Percentiles rank a stretch among this genome's conserved stretches.
Conservation (phyloP, 2,888 invertebrate species). For the Adela reaumurella region DNA sequence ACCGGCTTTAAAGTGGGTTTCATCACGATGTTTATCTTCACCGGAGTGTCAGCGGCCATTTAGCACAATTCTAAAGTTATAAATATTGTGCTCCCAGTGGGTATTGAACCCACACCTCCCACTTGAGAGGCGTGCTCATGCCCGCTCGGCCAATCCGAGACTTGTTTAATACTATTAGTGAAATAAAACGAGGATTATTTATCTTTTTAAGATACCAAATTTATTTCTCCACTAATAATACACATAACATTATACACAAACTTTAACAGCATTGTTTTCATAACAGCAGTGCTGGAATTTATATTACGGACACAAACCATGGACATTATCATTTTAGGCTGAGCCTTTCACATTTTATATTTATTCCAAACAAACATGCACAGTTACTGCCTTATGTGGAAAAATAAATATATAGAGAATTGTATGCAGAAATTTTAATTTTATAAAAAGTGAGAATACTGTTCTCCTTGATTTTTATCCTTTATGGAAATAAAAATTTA, state of each 20-base stretch:
- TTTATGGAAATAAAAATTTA: too few species aligned
- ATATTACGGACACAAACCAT: not conserved
- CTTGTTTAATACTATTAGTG: too few species aligned
- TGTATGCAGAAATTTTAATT: not conserved
- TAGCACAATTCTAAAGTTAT: too few species aligned
- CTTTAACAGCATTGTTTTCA: not conserved
- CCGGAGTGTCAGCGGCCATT: too few species aligned
- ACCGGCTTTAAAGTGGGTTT: too few species aligned
- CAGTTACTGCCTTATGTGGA: not conserved
- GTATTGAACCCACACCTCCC: too few species aligned
- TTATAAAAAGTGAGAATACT: not conserved
- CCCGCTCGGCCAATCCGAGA: too few species aligned
- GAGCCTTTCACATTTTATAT: not conserved
- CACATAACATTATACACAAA: not conserved
- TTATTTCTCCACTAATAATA: constrained; percentile 36
- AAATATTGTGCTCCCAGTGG: too few species aligned
- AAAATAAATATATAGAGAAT: not conserved
- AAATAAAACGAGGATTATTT: not conserved
- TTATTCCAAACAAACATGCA: not conserved
- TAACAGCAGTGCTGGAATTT: not conserved
- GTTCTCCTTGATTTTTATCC: not conserved
- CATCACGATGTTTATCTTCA: too few species aligned
- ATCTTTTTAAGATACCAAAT: constrained; percentile 43
- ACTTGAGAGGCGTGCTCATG: too few species aligned
- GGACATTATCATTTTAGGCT: not conserved